phyloP scores from a whole-genome alignment of 2,888 invertebrate genomes.

The Alentia gelatinosa region DNA sequence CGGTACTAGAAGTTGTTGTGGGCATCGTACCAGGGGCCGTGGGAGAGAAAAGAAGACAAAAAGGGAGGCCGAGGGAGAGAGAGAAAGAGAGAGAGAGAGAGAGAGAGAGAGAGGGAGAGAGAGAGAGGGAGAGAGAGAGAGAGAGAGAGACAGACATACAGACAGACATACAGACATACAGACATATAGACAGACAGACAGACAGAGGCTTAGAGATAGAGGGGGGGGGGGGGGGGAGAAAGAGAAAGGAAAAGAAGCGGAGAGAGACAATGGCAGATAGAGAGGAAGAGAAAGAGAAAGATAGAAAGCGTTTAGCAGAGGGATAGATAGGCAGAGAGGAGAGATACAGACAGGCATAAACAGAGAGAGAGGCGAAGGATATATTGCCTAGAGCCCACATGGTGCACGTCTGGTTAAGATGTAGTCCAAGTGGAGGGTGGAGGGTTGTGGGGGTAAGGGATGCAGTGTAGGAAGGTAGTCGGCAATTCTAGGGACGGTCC shows the following conservation, averaged over 20 bases:
- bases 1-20: too few relatives aligned
- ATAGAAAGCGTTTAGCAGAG: background rate
- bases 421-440: background rate
- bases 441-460: background rate
- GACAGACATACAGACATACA: background rate
- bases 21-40: too few relatives aligned
- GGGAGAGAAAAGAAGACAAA: background rate
- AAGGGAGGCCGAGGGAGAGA: background rate
- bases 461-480: too few relatives aligned
- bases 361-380: background rate
- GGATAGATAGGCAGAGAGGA: too few relatives aligned
- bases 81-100: background rate
- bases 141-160: background rate
- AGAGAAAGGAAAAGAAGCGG: background rate
- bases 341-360: background rate
- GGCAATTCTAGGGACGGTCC: too few relatives aligned
- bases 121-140: background rate
- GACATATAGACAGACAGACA: background rate
- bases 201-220: background rate
- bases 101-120: background rate
- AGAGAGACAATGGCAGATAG: background rate
- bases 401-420: background rate
- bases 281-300: background rate
- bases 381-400: background rate
- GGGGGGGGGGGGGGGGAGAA: background rate